Evolutionary conservation across 2,113 vertebrate genomes (phyloP).

Genomic region (Gymnocephalus cernua): DNA sequence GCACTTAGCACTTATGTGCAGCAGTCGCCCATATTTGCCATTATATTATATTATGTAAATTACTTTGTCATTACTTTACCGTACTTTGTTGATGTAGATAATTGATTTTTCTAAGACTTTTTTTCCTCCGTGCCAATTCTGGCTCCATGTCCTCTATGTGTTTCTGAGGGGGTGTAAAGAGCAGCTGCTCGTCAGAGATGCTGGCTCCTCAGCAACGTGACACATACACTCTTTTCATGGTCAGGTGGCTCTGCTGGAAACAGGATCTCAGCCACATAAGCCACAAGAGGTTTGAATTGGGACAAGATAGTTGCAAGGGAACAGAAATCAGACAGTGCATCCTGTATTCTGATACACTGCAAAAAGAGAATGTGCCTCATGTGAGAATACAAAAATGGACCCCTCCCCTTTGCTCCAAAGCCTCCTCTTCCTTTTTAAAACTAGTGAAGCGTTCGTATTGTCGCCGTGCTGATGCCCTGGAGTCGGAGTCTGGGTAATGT

Average conservation of each 20-base stretch:
- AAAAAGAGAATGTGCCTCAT: conserved; percentile 64
- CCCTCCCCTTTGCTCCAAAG: conserved; percentile 40
- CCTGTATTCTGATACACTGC: conserved; percentile 77
- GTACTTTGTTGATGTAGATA: not conserved
- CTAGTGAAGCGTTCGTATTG: conserved; percentile 53
- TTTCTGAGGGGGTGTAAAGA: conserved; percentile 41
- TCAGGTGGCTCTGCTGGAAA: conserved; percentile 81
- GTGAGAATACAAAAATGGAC: conserved; percentile 62
- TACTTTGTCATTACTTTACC: not conserved
- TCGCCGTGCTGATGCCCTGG: conserved; percentile 64
- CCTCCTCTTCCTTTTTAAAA: conserved; percentile 71
- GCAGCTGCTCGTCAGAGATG: conserved; percentile 72
- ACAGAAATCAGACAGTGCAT: conserved; percentile 74
- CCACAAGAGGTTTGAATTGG: conserved; percentile 81
- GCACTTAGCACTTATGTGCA: not conserved
- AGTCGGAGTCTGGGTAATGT: conserved; percentile 78
- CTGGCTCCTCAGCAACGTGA: conserved; percentile 68
- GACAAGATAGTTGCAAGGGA: conserved; percentile 74
- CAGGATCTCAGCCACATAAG: conserved; percentile 80
- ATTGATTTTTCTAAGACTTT: not conserved
- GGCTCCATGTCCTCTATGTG: not conserved
- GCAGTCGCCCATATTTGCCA: not conserved
- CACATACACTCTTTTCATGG: conserved; percentile 79
- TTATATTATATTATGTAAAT: not conserved
- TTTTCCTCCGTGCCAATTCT: not conserved